Base-by-base conservation (phyloP, 2,888 invertebrate genomes). In the Piscicola geometra region DNA sequence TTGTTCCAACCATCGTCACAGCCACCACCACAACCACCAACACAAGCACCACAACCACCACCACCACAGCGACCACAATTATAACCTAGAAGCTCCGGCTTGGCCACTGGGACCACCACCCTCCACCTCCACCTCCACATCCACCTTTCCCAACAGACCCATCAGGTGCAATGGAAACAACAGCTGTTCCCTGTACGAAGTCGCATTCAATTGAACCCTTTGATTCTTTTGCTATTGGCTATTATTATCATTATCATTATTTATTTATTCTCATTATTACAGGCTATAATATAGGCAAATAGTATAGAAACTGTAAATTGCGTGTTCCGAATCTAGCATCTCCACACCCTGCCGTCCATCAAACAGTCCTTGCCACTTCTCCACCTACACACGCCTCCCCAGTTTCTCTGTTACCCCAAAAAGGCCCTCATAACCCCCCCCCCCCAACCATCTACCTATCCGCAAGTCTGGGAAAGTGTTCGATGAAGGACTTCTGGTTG, bases 61-160 rank as follows among this genome's bases (percentile, higher is more conserved):
- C 90, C 89, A 90, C 89, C 28, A 92, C 94, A 89, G 91, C n/a
- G n/a, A n/a, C n/a, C n/a, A n/a, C n/a, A n/a, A n/a, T n/a, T n/a
- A n/a, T n/a, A n/a, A 91, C 78, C 96, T 89, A 76, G 96, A 88
- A 71, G 93, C 93, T 56, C 94, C 94, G n/a, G 94, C 89, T 86
- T 94, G 92, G 0, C 92, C 91, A 25, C 91, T 90, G 50, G 88
- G 87, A 3, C 84, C 84, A 9, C 81, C 82, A 1, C 78, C 79
- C 0, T 75, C 66, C 12, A 83, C 82, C 1, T 69, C 76, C 66
- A 92, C 93, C 83, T 91, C 92, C 33, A 96, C 86, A 86, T 97
- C 96, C 66, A 95, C 91, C 85, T 89, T 88, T 70, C 90, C 89
- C 76, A 91, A 85, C 89, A 92, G 88, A 35, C 89, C 89, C 76